Evolutionary conservation across 2,113 vertebrate genomes (phyloP).

Genomic region (Terrapene triunguis): DNA sequence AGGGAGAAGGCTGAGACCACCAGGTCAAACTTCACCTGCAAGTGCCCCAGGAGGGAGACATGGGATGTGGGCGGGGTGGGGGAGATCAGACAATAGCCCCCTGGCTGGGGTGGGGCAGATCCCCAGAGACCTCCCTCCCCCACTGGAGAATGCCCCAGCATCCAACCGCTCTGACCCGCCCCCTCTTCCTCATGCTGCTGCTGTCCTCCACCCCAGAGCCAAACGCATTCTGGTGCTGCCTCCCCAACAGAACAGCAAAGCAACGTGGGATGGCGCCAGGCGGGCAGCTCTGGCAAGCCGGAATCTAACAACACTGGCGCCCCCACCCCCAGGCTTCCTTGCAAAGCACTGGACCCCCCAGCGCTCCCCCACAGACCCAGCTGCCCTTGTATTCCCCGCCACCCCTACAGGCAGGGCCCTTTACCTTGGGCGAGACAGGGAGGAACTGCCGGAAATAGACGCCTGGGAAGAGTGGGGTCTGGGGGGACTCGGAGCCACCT

Average conservation of each 20-base stretch:
- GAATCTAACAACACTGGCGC: no score
- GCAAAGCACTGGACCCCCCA: no score
- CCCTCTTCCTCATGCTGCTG: no score
- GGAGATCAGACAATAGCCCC: not conserved
- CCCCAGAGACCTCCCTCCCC: no score
- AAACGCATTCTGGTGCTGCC: not conserved
- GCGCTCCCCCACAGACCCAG: not conserved
- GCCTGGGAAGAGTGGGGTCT: conserved; percentile 79
- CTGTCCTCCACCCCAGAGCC: not conserved
- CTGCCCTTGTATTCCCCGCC: not conserved
- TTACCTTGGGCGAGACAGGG: conserved; percentile 90
- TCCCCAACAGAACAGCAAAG: not conserved
- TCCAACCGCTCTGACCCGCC: no score
- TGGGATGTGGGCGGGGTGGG: not conserved
- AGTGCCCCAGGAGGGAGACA: not conserved
- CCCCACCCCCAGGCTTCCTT: no score
- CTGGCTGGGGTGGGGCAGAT: not conserved
- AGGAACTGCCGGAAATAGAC: conserved; percentile 92
- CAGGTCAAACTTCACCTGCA: conserved; percentile 89
- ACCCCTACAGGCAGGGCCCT: not conserved
- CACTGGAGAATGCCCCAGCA: no score
- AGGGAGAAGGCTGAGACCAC: conserved; percentile 87
- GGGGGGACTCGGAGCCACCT: conserved; percentile 81
- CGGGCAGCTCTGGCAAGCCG: no score
- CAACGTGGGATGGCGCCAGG: no score